Evolutionary conservation across 1,140 invertebrate species (phyloP).

Genomic region (Drosophila guanche): DNA sequence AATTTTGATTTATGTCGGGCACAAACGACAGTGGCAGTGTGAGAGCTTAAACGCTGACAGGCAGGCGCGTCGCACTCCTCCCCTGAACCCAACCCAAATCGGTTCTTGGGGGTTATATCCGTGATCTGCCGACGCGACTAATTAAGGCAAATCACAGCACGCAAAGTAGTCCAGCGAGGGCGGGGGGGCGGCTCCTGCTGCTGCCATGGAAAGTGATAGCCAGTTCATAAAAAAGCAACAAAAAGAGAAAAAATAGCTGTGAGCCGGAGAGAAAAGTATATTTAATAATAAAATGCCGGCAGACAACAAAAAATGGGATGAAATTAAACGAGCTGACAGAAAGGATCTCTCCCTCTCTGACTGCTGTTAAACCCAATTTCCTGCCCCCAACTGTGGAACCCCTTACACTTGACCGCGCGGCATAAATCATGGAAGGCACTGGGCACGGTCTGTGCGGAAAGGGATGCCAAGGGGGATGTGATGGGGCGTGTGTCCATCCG

Average conservation of each 20-base stretch:
- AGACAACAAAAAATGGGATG: slow-evolving; percentile 51
- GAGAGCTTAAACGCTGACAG: slow-evolving; percentile 48
- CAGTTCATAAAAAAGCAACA: slow-evolving; percentile 65
- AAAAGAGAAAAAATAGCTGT: slow-evolving; percentile 19
- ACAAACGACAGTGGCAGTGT: slow-evolving; percentile 13
- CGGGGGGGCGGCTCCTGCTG: slow-evolving; percentile 3
- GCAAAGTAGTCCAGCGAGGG: slow-evolving; percentile 49
- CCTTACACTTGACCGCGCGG: slow-evolving; percentile 76
- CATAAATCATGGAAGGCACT: slow-evolving; percentile 63
- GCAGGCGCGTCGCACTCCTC: not conserved
- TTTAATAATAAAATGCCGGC: slow-evolving; percentile 75
- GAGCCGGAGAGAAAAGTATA: slow-evolving; percentile 36
- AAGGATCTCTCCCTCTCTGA: slow-evolving; percentile 7
- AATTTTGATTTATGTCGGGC: slow-evolving; percentile 47
- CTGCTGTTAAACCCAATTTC: slow-evolving; percentile 76
- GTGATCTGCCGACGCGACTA: slow-evolving; percentile 55
- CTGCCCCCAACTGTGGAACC: slow-evolving; percentile 57
- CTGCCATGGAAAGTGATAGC: slow-evolving; percentile 30
- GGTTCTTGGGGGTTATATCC: slow-evolving; percentile 33
- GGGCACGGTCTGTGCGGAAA: not conserved
- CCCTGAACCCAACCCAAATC: slow-evolving; percentile 32
- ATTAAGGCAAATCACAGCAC: slow-evolving; percentile 77
- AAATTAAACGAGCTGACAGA: slow-evolving; percentile 75
- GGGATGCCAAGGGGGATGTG: not conserved
- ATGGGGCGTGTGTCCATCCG: slow-evolving; percentile 4